Evolutionary conservation across 2,797 vertebrate species (phyloP), one percentile per base, ranked within the genome.

Genomic region (Crotalus adamanteus): DNA sequence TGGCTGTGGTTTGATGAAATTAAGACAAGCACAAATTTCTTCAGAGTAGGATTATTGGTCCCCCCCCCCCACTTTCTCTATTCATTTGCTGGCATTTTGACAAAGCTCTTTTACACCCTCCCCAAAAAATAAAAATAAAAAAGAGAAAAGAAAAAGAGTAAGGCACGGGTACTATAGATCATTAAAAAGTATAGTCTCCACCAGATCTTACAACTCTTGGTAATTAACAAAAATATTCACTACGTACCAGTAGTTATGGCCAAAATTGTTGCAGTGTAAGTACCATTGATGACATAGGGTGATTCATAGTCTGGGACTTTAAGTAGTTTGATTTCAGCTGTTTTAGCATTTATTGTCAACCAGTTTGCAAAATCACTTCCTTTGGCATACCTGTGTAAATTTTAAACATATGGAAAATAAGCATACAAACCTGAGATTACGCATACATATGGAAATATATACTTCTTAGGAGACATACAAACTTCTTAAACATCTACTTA

Each of bases 291-390:
- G 90, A 99, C 96, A 73, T 98, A 95, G 31, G 86, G 63, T 0
- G 99, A 99, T 96, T 99, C 99, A 7, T 98, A 98, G 96, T 99
- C 98, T 0, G 99, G 98, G 9, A 94, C 51, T 96, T 98, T 98
- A 91, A 96, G 95, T 88, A 99, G 98, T 95, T 88, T 98, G 92
- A 99, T 98, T 97, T 99, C 98, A 93, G 98, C 98, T 5, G 99
- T 99, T 63, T 94, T 89, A 31, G 98, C 88, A 96, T 99, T 97
- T 92, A 99, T 47, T 25, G 95, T 97, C 59, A 99, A 94, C 99
- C 98, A 99, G 94, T 98, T 98, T 94, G 98, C 98, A 55, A 88
- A 61, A 95, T 99, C 99, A 93, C 94, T 97, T 93, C 97, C 96
- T 97, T 98, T 99, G 78, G 96, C 78, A 93, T 99, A 99, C 87